Evolutionary conservation across 2,797 vertebrate species (phyloP), one percentile per base, ranked within the genome.

Genomic region (Sebastiscus tertius): DNA sequence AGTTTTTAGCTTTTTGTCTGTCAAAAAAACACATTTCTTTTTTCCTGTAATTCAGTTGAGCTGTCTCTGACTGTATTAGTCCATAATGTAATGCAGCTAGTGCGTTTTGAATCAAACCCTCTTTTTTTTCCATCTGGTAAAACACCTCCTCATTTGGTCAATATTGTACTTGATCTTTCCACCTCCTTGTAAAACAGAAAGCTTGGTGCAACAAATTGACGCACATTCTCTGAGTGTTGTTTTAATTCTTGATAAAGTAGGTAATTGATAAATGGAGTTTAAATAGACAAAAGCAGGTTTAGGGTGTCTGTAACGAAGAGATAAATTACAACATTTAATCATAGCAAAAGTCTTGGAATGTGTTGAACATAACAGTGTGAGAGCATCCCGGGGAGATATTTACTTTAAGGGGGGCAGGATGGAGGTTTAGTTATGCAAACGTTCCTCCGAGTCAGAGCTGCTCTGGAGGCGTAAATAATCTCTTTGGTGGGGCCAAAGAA

Each of bases 341-440:
- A 59, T 46, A 66, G 70, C 68, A 77, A 64, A 85, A 27, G 55
- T 72, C 33, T 20, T 24, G 82, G 75, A 82, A 29, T 64, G 79
- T 82, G 80, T 66, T 75, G 81, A 81, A 22, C 33, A 77, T 22
- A 84, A 77, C 75, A 72, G 67, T 54, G 62, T 24, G 33, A 85
- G 67, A 65, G 78, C 18, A 8, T 72, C 20, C 3, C 3, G 63
- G 39, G 52, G 33, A 16, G 68, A 59, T 83, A 77, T 87, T 86
- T 87, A 84, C 75, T 79, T 81, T 27, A 72, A 55, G 54, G 39
- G 39, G 62, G 60, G 31, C 59, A 80, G 65, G 77, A 76, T 10
- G 64, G 72, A 33, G 62, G 63, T 77, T 60, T 12, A 26, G 54
- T 42, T 63, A 31, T 68, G 75, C 64, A 72, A 80, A 75, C 74